Base-by-base conservation (phyloP, 2,797 vertebrate genomes). In the Sebastes taczanowskii region DNA sequence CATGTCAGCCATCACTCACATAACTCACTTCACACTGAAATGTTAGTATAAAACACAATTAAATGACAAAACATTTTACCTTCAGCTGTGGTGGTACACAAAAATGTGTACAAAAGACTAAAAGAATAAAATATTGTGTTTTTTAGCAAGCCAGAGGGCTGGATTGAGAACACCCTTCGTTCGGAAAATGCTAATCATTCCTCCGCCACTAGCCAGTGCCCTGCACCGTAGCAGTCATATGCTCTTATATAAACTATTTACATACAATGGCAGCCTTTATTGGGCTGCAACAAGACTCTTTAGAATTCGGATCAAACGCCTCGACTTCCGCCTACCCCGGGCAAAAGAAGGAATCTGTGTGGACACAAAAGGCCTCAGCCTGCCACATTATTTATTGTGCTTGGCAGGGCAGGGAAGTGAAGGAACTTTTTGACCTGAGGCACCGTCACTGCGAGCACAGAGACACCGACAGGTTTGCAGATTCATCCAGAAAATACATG, bases 291-390 rank as follows among this genome's bases (percentile, higher is more conserved):
- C 97, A 99, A 98, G 97, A 96, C 96, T 95, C 97, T 97, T 97
- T 96, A 97, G 97, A 97, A 98, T 99, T 99, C 97, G 96, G 96
- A 97, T 97, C 96, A 97, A 97, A 97, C 92, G 96, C 97, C 97
- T 97, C 95, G 95, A 98, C 96, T 97, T 98, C 97, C 97, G 95
- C 98, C 98, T 95, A 99, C 98, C 96, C 96, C 85, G 23, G 75
- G 91, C 92, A 91, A 93, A 95, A 96, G 94, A 93, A 97, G 91
- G 96, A 97, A 97, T 96, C 96, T 96, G 96, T 96, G 96, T 96
- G 96, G 95, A 96, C 96, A 96, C 96, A 96, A 95, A 94, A 94
- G 92, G 91, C 92, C 89, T 92, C 83, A 77, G 94, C 91, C 83
- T 87, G 92, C 85, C 91, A 91, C 94, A 95, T 95, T 94, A 95